phyloP scores from a whole-genome alignment of 2,113 vertebrate species.

The Psilopogon haemacephalus region DNA sequence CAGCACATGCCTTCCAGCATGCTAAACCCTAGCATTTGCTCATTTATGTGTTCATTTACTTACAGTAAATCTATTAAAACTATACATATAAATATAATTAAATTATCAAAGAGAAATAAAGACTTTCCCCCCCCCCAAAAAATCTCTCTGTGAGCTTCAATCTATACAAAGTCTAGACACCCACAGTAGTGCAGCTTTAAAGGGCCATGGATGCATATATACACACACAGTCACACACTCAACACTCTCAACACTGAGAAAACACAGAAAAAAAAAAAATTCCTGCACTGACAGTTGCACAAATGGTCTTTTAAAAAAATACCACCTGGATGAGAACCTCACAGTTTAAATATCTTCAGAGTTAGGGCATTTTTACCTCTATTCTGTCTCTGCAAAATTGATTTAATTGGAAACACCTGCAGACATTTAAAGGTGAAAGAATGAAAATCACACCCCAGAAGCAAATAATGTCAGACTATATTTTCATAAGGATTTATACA shows the following conservation, averaged over 20 bases:
- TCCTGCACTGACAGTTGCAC: background rate
- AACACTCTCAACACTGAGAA: background rate
- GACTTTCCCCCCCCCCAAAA: background rate
- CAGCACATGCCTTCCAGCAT: background rate
- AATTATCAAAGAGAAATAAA: background rate
- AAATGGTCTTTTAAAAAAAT: background rate
- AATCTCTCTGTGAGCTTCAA: background rate
- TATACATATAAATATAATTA: background rate
- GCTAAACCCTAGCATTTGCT: background rate
- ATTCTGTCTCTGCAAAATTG: background rate
- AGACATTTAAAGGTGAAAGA: background rate
- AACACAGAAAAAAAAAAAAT: background rate
- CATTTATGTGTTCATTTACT: conserved; percentile 1
- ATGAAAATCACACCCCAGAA: background rate
- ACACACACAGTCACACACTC: background rate
- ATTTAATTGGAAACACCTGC: background rate
- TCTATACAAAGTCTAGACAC: background rate
- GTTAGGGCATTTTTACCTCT: background rate
- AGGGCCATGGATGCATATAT: fast-evolving
- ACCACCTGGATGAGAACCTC: background rate
- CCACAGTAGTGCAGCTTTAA: background rate
- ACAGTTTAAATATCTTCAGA: background rate
- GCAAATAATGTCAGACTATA: background rate
- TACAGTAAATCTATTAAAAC: background rate
- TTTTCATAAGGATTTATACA: background rate